Percentiles rank a stretch among this genome's conserved stretches.
phyloP scores from a whole-genome alignment of 2,888 invertebrate species.

The Agrochola circellaris region DNA sequence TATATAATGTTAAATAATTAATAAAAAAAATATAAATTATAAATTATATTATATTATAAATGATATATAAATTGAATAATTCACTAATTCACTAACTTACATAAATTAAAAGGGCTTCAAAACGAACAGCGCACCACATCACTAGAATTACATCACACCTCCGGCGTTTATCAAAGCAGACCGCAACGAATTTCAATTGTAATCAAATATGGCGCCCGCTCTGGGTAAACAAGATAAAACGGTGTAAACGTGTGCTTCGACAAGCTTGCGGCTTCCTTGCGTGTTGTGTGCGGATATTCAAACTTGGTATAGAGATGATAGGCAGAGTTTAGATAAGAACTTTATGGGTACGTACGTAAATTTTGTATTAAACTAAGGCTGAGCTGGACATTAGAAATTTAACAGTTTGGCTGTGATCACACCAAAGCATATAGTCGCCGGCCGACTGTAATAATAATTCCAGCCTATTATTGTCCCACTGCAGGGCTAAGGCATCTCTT shows the following conservation, averaged over 20 bases:
- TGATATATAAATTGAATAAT: too few relatives aligned
- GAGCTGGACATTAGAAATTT: neutral
- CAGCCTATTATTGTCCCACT: neutral
- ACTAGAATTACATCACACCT: slow-evolving; percentile 47
- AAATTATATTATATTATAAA: too few relatives aligned
- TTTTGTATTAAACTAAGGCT: neutral
- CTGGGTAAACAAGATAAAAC: slow-evolving; percentile 88
- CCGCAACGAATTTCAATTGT: slow-evolving; percentile 82
- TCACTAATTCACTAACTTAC: slow-evolving; percentile 21
- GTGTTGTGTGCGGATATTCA: slow-evolving; percentile 30
- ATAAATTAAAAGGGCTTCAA: slow-evolving; percentile 49
- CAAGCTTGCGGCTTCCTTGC: slow-evolving; percentile 74
- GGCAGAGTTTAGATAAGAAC: slow-evolving; percentile 9
- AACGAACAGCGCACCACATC: slow-evolving; percentile 44
- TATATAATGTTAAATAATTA: too few relatives aligned
- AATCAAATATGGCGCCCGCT: slow-evolving; percentile 83
- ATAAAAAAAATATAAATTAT: too few relatives aligned
- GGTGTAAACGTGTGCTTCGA: slow-evolving; percentile 81
- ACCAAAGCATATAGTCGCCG: neutral
- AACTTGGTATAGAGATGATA: slow-evolving; percentile 12
- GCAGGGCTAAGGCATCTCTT: neutral
- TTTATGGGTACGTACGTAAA: neutral
- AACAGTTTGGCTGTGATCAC: neutral
- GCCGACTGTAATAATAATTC: neutral
- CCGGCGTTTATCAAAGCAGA: slow-evolving; percentile 56